Percentiles rank a stretch among this genome's conserved stretches.
These are phyloP conservation scores for Tachyglossus aculeatus DNA, from an alignment of 2,797 vertebrate species.

Conservation along the genomic window DNA sequence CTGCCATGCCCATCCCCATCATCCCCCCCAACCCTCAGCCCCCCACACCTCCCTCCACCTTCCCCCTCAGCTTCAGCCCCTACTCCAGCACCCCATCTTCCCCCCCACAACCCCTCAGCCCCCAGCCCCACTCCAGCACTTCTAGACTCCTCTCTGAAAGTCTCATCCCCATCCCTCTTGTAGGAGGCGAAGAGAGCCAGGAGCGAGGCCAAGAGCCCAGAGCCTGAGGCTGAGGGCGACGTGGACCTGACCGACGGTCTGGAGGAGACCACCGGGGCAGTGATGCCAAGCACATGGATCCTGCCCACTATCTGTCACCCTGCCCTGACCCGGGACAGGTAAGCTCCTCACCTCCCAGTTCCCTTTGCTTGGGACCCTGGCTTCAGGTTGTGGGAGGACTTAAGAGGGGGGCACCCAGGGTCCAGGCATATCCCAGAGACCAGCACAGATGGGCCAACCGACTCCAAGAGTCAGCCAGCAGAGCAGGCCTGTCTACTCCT, in stretches of 20 bases:
- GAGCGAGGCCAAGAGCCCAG: constrained; percentile 71
- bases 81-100: too few relatives aligned
- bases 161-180: not conserved
- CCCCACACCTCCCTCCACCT: not conserved
- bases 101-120: too few relatives aligned
- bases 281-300: constrained; percentile 50
- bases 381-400: not conserved
- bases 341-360: constrained; percentile 4
- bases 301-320: constrained; percentile 20
- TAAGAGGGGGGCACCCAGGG: too few relatives aligned
- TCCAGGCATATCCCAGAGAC: too few relatives aligned
- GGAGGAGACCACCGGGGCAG: constrained; percentile 63
- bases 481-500: too few relatives aligned
- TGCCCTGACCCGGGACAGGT: constrained; percentile 76
- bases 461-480: too few relatives aligned
- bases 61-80: too few relatives aligned
- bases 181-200: constrained; percentile 86
- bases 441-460: too few relatives aligned
- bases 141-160: too few relatives aligned
- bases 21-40: too few relatives aligned
- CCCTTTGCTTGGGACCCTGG: not conserved
- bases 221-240: constrained; percentile 79
- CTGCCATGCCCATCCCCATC: too few relatives aligned
- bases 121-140: too few relatives aligned
- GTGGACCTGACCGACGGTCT: constrained; percentile 80